These are phyloP conservation scores for Sabatieria punctata DNA, from an alignment of 2,888 invertebrate genomes.

Conservation along the genomic window DNA sequence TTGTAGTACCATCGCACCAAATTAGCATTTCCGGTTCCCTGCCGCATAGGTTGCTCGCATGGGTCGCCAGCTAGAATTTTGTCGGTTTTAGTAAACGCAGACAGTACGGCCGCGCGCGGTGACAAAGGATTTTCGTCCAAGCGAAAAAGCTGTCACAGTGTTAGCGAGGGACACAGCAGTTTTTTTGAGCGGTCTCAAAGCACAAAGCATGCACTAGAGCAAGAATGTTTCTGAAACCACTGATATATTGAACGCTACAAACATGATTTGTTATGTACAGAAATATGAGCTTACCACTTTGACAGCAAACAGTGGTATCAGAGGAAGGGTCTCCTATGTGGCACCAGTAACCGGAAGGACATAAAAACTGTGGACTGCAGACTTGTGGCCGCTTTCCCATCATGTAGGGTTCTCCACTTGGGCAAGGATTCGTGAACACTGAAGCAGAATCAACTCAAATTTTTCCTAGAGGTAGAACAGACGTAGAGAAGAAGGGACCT, in stretches of 20 bases:
- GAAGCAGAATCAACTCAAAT: no score
- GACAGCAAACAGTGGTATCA: constrained; percentile 26
- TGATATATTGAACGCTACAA: no score
- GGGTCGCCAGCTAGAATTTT: constrained; percentile 15
- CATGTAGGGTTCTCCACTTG: constrained; percentile 17
- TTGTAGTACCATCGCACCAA: constrained; percentile 21
- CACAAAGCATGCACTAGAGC: no score
- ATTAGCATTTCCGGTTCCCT: constrained; percentile 20
- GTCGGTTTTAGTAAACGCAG: no score
- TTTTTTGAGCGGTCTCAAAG: no score
- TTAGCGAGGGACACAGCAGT: no score
- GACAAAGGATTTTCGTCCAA: no score
- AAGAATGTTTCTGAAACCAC: no score
- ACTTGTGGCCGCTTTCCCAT: constrained; percentile 20
- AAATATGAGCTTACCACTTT: constrained; percentile 14
- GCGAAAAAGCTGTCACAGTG: no score
- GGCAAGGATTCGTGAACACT: constrained; percentile 24
- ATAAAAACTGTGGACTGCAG: constrained; percentile 24
- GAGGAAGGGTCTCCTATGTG: constrained; percentile 25
- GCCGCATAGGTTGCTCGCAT: constrained; percentile 23
- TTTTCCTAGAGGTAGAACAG: no score
- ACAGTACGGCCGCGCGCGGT: no score
- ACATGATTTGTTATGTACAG: neutral
- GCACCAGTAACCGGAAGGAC: constrained; percentile 27
- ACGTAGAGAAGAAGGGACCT: no score